These are phyloP conservation scores for Anodontia alba DNA, from an alignment of 2,888 invertebrate genomes.

Conservation along the genomic window DNA sequence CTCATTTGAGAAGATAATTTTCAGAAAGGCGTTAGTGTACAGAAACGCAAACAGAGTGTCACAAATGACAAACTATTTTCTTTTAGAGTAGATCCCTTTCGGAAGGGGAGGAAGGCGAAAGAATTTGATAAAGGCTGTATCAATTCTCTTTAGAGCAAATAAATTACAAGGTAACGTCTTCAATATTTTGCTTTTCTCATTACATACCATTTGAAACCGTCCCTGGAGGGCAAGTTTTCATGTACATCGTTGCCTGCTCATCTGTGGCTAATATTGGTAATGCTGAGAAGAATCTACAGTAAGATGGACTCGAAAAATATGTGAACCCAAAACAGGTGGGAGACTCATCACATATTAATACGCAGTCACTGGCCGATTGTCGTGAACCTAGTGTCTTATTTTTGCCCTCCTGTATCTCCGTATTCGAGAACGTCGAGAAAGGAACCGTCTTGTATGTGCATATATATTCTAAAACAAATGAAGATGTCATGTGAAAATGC, in stretches of 20 bases:
- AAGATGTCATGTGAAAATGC: no score
- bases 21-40: no score
- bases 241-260: conserved; percentile 21
- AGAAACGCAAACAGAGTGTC: no score
- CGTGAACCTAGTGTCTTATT: conserved; percentile 7
- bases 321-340: conserved; percentile 40
- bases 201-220: no score
- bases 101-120: no score
- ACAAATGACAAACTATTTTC: no score
- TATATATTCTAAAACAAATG: not conserved
- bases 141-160: no score
- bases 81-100: no score
- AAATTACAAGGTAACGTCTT: no score
- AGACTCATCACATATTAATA: conserved; percentile 26
- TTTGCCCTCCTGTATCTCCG: conserved; percentile 19
- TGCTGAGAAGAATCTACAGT: conserved; percentile 24
- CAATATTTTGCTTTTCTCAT: no score
- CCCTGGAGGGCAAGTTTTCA: conserved; percentile 31
- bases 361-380: conserved; percentile 31
- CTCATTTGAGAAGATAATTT: no score
- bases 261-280: conserved; percentile 16
- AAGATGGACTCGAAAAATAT: conserved; percentile 11
- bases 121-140: no score
- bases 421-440: conserved; percentile 13
- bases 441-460: conserved; percentile 1